Evolutionary conservation across 2,797 vertebrate species (phyloP), one percentile per base, ranked within the genome.

Genomic region (Acipenser oxyrinchus): DNA sequence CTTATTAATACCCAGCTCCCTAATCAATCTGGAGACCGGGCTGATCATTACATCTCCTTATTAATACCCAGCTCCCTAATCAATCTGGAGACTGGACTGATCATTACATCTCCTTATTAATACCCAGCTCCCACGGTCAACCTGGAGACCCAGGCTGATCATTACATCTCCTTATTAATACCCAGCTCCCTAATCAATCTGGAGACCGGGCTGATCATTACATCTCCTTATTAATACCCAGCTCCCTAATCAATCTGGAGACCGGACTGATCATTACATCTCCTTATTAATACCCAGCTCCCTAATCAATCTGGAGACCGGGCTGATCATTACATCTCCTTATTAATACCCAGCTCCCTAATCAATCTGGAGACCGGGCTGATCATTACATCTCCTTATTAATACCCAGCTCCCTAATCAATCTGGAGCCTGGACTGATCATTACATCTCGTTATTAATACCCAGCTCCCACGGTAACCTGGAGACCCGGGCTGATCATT

Each of bases 1-100:
- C 49, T 51, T 67, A 61, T 61, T 67, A 51, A 67, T 67, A 18
- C 18, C 52, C 9, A 8, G 12, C 15, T n/a, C n/a, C n/a, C n/a
- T n/a, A n/a, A n/a, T n/a, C n/a, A 55, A 55, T 55, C 52, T 55
- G 65, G 53, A 48, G 12, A 52, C 37, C 4, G 7, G n/a, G 15
- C 13, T 6, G 49, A 62, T 59, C 6, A 13, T 48, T 23, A 49
- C 11, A 13, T n/a, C 10, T 51, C 37, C 49, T 51, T 67, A 61
- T 61, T 67, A 51, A 67, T 67, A 18, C 18, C 52, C 4, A 9
- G 5, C 18, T 18, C n/a, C 18, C 48, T n/a, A n/a, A n/a, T n/a
- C n/a, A n/a, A n/a, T n/a, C n/a, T n/a, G n/a, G n/a, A n/a, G n/a
- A n/a, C n/a, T n/a, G n/a, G n/a, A n/a, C n/a, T n/a, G n/a, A n/a